Base-by-base conservation (phyloP, 2,888 invertebrate genomes). In the Trisateles emortualis region DNA sequence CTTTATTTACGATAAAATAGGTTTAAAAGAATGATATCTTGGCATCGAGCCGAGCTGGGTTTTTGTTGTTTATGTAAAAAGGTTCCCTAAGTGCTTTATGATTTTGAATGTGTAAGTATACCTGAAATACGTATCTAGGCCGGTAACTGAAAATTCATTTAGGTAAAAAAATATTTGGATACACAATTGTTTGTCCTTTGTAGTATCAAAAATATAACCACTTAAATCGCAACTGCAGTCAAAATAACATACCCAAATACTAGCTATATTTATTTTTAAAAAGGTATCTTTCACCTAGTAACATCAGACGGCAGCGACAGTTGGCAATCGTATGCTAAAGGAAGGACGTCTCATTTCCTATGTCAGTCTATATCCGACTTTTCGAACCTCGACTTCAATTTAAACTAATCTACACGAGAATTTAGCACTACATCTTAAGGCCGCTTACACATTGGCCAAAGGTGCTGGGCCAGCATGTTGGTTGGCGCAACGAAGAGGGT, bases 61-160 rank as follows among this genome's bases (percentile, higher is more conserved):
- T 81, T 85, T 81, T 78, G 71, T 82, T 84, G 36, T 53, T 87
- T 87, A 82, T 83, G 80, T 79, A 80, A 86, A 78, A 77, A 76
- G 78, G 74, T 72, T 71, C 65, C 71, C 65, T 72, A 69, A 76
- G 59, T 60, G 55, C 52, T 51, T 65, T 60, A 66, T 71, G 59
- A 65, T 69, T 65, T 53, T 52, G 52, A 55, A 68, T 50, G 56
- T 66, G n/a, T 3, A 38, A 6, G 57, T 71, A 64, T 67, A 55
- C 52, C 57, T 56, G 59, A 56, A 52, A 38, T 53, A 8, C 4
- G 3, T 8, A 6, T n/a, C n/a, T n/a, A n/a, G n/a, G n/a, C n/a
- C n/a, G n/a, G n/a, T n/a, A n/a, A n/a, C n/a, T n/a, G n/a, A n/a
- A n/a, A n/a, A n/a, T n/a, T n/a, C n/a, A n/a, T n/a, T n/a, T n/a